Conservation (phyloP, 1,140 invertebrate species). For the Drusus annulatus region DNA sequence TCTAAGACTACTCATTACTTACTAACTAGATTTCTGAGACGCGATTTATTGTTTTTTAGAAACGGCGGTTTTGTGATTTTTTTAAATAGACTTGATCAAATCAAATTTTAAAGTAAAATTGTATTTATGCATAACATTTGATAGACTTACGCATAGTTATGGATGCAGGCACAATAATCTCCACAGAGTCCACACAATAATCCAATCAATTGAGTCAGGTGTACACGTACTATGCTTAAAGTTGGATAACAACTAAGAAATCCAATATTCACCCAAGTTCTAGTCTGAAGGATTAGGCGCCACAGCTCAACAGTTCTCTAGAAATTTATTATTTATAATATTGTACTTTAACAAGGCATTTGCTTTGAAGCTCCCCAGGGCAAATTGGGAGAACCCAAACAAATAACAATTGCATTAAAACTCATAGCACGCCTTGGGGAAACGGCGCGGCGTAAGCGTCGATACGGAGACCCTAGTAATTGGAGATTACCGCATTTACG, state of each 20-base stretch:
- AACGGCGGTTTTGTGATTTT: too few species aligned
- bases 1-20: too few species aligned
- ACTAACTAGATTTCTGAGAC: too few species aligned
- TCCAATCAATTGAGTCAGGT: too few species aligned
- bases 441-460: constrained; percentile 3
- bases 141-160: too few species aligned
- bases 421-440: constrained; percentile 22
- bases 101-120: too few species aligned
- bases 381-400: neutral
- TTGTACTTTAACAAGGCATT: constrained; percentile 24
- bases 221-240: too few species aligned
- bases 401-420: constrained; percentile 40
- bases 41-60: too few species aligned
- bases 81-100: too few species aligned
- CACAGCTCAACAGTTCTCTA: neutral
- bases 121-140: too few species aligned
- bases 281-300: neutral
- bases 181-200: too few species aligned
- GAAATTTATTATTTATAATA: constrained; percentile 32
- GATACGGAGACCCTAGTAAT: constrained; percentile 34
- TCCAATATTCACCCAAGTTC: constrained; percentile 10
- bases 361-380: neutral
- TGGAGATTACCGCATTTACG: constrained; percentile 51
- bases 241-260: neutral
- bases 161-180: too few species aligned